Conservation (phyloP, 2,888 invertebrate genomes). For the Halictus ligatus region DNA sequence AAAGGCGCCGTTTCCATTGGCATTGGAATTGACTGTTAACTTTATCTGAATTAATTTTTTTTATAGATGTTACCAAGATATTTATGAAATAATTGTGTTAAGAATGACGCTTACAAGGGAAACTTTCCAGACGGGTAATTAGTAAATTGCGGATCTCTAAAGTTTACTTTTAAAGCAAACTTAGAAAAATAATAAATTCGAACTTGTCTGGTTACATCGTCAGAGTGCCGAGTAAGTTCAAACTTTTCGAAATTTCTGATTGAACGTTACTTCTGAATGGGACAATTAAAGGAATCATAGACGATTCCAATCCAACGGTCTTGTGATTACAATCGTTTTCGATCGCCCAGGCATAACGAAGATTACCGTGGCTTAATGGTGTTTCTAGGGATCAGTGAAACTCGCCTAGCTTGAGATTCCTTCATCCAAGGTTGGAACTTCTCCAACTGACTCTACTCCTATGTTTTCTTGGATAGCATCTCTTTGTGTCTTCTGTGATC, state of each 20-base stretch:
- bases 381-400: slow-evolving; percentile 1
- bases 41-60: no score
- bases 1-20: no score
- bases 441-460: background rate
- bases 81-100: background rate
- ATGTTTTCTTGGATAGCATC: background rate
- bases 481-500: background rate
- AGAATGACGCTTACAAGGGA: background rate
- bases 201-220: background rate
- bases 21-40: no score
- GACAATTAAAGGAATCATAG: background rate
- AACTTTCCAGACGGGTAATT: background rate
- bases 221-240: background rate
- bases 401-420: background rate
- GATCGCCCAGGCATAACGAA: background rate
- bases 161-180: no score
- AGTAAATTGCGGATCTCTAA: no score
- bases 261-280: background rate
- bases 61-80: no score
- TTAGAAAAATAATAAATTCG: no score
- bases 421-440: background rate
- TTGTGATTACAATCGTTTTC: slow-evolving; percentile 1
- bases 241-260: background rate
- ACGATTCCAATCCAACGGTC: background rate
- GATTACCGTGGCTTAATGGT: background rate